Base-by-base conservation (phyloP, 2,113 vertebrate species). In the Scomber scombrus region DNA sequence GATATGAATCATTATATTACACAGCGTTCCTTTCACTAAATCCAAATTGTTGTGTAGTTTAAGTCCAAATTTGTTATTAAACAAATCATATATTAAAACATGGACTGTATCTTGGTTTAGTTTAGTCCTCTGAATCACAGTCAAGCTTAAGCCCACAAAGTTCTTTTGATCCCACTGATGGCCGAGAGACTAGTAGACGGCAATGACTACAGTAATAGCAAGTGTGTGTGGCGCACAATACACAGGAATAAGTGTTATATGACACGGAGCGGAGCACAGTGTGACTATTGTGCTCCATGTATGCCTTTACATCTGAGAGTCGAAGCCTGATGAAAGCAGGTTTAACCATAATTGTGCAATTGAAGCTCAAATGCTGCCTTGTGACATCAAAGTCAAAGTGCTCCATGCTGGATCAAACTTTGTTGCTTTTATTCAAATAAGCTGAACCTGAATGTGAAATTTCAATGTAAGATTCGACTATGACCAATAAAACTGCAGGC, bases 371-470 rank as follows among this genome's bases (percentile, higher is more conserved):
- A 52, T 47, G 3, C 61, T 58, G 68, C 40, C 43, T 58, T 74
- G 74, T 69, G 70, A 90, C 82, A 92, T 93, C 92, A 92, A 93
- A 93, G 92, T 73, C 61, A 83, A 84, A 89, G 65, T 87, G 78
- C 62, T 79, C 50, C n/a, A 63, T 74, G 45, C 82, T 54, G 23
- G 66, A 74, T 47, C 19, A 3, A 63, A 11, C 67, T 78, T 26
- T 78, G 45, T 31, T 78, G 57, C 61, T 89, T 89, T 87, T 78
- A 82, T 81, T 72, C 61, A 83, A 85, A 82, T 84, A 62, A 70
- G 57, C 16, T 31, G 29, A 75, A 10, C 60, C 29, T 49, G 23
- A 49, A 23, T 71, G 11, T 9, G 23, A 77, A 73, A 75, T 58
- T 65, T 45, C 54, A n/a, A 23, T 8, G 18, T 62, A 16, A 60